These are phyloP conservation scores for Drosophila paranaensis DNA, from an alignment of 2,888 invertebrate species.

Conservation along the genomic window DNA sequence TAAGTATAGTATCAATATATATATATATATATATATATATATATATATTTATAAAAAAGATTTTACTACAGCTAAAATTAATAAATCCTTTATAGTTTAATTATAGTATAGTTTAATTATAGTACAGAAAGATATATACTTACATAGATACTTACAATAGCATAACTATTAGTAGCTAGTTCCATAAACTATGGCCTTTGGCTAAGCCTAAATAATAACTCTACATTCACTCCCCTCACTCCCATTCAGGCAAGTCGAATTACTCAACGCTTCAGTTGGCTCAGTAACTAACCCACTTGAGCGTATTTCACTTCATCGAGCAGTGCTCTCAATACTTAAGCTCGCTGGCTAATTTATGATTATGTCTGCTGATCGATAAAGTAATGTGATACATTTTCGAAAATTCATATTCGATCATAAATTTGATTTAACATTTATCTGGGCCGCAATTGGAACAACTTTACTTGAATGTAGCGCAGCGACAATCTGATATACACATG, in stretches of 20 bases:
- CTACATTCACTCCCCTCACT: not conserved
- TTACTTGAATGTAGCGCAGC: conserved; percentile 53
- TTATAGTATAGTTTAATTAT: no score
- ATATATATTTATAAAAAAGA: no score
- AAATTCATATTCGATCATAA: conserved; percentile 8
- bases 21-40: no score
- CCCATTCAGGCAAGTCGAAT: not conserved
- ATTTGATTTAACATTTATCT: conserved; percentile 11
- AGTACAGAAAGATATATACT: no score
- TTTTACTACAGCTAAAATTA: no score
- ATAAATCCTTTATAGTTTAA: no score
- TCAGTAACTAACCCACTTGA: not conserved
- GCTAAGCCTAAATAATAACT: no score
- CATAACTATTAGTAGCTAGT: no score
- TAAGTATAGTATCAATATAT: no score
- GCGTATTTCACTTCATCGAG: not conserved
- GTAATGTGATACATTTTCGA: conserved; percentile 15
- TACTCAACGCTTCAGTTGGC: not conserved
- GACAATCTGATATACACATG: conserved; percentile 51
- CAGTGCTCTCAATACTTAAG: not conserved
- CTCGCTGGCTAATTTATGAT: not conserved
- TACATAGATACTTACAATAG: no score
- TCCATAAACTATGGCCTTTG: no score
- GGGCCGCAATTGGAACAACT: conserved; percentile 44
- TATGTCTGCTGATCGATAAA: not conserved